Percentiles rank a stretch among this genome's conserved stretches.
phyloP scores from a whole-genome alignment of 2,113 vertebrate species.

The Campylomormyrus numenius region DNA sequence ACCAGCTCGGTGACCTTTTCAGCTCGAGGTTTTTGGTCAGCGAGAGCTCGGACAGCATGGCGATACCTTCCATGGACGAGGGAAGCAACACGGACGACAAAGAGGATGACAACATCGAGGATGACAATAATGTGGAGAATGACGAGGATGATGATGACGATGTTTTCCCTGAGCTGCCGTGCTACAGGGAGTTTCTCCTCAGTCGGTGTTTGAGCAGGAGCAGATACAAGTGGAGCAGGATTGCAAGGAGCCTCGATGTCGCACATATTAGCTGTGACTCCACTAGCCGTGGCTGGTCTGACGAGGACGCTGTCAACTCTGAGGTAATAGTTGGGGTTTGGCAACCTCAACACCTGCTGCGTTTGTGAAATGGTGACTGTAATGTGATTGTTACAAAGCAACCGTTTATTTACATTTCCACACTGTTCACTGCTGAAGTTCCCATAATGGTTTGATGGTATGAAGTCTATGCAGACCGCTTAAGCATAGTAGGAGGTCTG shows the following conservation, averaged over 20 bases:
- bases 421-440: background rate
- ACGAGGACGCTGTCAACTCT: constrained; percentile 24
- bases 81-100: constrained; percentile 14
- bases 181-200: constrained; percentile 51
- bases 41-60: constrained; percentile 38
- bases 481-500: background rate
- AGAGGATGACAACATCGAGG: constrained; percentile 28
- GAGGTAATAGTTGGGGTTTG: background rate
- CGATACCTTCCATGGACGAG: constrained; percentile 42
- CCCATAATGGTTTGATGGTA: background rate
- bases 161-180: constrained; percentile 52
- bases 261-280: constrained; percentile 29
- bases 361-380: background rate
- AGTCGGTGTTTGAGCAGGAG: constrained; percentile 45
- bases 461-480: background rate
- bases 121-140: constrained; percentile 15
- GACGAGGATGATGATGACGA: constrained; percentile 42
- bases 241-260: constrained; percentile 41
- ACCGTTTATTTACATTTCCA: background rate
- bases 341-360: background rate
- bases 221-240: constrained; percentile 43
- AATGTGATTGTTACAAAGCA: background rate
- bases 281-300: constrained; percentile 31
- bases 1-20: background rate
- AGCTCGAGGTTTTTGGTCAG: constrained; percentile 31